Percentiles rank a stretch among this genome's conserved stretches.
These are phyloP conservation scores for Orcinus orca DNA, from an alignment of 2,113 vertebrate genomes.

Conservation along the genomic window DNA sequence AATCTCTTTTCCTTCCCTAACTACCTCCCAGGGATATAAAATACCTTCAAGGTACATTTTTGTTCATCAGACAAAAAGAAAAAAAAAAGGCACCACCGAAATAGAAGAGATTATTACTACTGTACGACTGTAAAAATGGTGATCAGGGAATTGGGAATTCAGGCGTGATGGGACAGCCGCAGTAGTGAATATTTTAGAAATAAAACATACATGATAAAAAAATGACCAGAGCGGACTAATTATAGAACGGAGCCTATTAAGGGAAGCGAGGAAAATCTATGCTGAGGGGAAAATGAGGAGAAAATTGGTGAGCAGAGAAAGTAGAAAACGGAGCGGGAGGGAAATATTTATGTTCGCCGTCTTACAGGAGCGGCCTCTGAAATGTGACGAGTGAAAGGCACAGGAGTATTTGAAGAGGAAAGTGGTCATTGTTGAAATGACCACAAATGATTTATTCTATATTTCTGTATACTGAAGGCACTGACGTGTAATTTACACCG, in stretches of 20 bases:
- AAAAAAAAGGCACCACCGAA: background rate
- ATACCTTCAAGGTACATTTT: background rate
- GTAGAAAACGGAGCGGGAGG: background rate
- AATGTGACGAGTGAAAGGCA: background rate
- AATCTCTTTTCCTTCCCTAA: background rate
- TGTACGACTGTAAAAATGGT: background rate
- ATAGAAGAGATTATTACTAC: background rate
- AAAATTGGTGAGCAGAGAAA: background rate
- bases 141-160: background rate
- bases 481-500: no score
- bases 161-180: background rate
- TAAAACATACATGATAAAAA: slow-evolving; percentile 19
- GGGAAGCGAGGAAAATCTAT: background rate
- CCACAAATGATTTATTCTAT: background rate
- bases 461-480: background rate
- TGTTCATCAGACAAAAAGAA: background rate
- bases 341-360: background rate
- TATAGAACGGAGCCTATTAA: background rate
- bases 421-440: background rate
- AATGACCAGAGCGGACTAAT: slow-evolving; percentile 24
- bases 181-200: background rate
- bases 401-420: no score
- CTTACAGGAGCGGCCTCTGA: background rate
- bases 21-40: background rate
- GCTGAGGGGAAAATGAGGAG: background rate